Conservation (phyloP, 2,113 vertebrate genomes). For the Crotalus tigris region DNA sequence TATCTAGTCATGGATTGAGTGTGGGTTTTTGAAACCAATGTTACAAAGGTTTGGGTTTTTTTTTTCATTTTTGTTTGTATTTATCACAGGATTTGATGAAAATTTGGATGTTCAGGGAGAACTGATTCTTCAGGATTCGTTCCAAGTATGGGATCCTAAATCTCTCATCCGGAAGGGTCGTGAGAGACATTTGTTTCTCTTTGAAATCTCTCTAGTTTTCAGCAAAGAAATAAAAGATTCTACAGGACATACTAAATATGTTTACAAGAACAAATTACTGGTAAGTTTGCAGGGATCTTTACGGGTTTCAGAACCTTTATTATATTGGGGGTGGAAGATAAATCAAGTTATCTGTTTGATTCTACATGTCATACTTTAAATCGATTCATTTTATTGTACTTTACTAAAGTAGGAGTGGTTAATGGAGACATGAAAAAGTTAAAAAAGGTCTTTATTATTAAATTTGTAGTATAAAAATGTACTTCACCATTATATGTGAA, state of each 20-base stretch:
- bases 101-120: slow-evolving; percentile 96
- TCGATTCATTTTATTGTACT: not conserved
- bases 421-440: not conserved
- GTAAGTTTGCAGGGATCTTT: slow-evolving; percentile 70
- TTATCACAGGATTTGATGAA: slow-evolving; percentile 88
- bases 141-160: slow-evolving; percentile 99
- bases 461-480: not conserved
- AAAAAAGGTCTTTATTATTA: not conserved
- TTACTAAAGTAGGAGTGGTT: not conserved
- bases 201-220: slow-evolving; percentile 96
- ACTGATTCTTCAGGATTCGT: slow-evolving; percentile 96
- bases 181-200: slow-evolving; percentile 96
- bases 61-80: slow-evolving; percentile 47
- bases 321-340: not conserved
- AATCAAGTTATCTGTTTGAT: not conserved
- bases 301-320: slow-evolving; percentile 1
- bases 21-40: not conserved
- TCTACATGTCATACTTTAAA: not conserved
- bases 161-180: slow-evolving; percentile 96
- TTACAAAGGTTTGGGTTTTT: not conserved
- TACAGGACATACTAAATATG: slow-evolving; percentile 95
- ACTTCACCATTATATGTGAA: not conserved
- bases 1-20: not conserved
- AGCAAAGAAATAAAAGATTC: slow-evolving; percentile 99
- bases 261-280: slow-evolving; percentile 98